Evolutionary conservation across 1,140 invertebrate species (phyloP), one percentile per base, ranked within the genome.

Genomic region (Leptinotarsa undecemlineata): DNA sequence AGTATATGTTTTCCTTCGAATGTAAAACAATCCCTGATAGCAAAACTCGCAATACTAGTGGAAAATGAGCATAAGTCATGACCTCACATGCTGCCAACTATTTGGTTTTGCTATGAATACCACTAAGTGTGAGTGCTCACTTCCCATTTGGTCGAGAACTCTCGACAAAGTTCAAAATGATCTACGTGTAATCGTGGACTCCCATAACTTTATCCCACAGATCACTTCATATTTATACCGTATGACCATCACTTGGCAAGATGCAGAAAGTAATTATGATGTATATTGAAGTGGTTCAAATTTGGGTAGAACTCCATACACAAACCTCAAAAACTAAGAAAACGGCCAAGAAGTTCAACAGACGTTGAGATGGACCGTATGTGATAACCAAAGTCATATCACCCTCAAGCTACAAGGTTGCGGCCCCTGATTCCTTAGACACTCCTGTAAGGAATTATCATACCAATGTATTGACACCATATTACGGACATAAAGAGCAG

Each of bases 281-380:
- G 48, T 76, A 48, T 61, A 17, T 61, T 19, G 13, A 67, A 13
- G 73, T 33, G 15, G 66, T 70, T 68, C 61, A 51, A 3, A 76
- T 83, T 0, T 23, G 23, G 3, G 4, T 23, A 23, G 23, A 23
- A 23, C 23, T 23, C 23, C 23, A 26, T 26, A 14, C 67, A 0
- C 23, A 70, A 6, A 82, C 80, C n/a, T 82, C 60, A 69, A 68
- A n/a, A 3, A 51, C 48, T n/a, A 51, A 15, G 4, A 51, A 51
- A 51, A 51, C 3, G 48, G 48, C 15, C 20, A 63, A 19, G 62
- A 86, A 86, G 61, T 81, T 86, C 15, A 81, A 82, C 1, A 83
- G 83, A 4, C 79, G 79, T 23, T 80, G 82, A 20, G 81, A 84
- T 60, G 85, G 85, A 17, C 84, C 84, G 0, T 86, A 83, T 74